Evolutionary conservation across 2,888 invertebrate species (phyloP), one percentile per base, ranked within the genome.

Genomic region (Mythimna pallens): DNA sequence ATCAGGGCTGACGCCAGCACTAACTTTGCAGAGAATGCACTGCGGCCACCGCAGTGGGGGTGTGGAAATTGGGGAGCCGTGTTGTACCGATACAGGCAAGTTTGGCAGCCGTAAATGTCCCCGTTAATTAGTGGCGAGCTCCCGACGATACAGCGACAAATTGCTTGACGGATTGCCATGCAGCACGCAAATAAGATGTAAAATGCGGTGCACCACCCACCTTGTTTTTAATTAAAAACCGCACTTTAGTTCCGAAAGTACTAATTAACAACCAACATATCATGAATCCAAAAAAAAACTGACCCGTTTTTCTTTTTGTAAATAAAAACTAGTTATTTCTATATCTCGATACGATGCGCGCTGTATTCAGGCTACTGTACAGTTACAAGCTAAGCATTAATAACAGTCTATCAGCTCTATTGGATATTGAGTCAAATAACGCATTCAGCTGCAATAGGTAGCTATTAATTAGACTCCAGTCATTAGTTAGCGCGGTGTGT

Each of bases 61-160:
- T 81, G 83, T 81, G 82, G 86, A 86, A 73, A 80, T 76, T 75
- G 84, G 83, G 86, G 78, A 84, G 85, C 80, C 78, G 78, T 87
- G 84, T 87, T 88, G 87, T 86, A 85, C 89, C 88, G 90, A 89
- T 87, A 91, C 89, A 89, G 88, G 89, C 92, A 92, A 92, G 92
- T 94, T 94, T 92, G 93, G 93, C 92, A 92, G 89, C 89, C 91
- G 92, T 93, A 92, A 93, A 93, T 93, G 94, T 93, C 90, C 91
- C 90, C 91, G 92, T 94, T 94, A 94, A 95, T 95, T 94, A 94
- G 94, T 94, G 92, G 92, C 91, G 89, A 90, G 89, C 90, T 90
- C 83, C 88, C 91, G 92, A 91, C 92, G 92, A 92, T 92, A 88
- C 89, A 87, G 81, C 89, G 92, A 94, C 94, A 94, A 95, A 95